Evolutionary conservation across 2,797 vertebrate species (phyloP), one percentile per base, ranked within the genome.

Genomic region (Melanotaenia parkinsoni): DNA sequence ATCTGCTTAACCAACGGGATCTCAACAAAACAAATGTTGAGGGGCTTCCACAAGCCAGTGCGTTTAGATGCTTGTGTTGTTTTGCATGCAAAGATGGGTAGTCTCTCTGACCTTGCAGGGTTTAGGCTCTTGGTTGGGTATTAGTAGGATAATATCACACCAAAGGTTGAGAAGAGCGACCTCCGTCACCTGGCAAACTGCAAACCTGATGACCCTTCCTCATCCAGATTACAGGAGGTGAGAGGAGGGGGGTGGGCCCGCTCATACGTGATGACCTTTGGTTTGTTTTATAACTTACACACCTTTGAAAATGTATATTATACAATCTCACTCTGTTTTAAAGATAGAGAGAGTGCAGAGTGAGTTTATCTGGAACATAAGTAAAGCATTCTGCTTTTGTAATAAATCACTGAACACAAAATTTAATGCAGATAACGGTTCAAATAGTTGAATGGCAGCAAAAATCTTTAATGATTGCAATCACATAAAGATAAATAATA

Each of bases 61-160:
- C 68, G 40, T 58, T 26, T 20, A 5, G 51, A 60, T 68, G 65
- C 60, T 63, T 43, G 58, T 50, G 53, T 18, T 0, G 80, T 58
- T 45, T 59, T 43, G 58, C 30, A 26, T 60, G 69, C 54, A 20
- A 71, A 69, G 70, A 84, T 71, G 71, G 61, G 38, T 28, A 40
- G 67, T 28, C 35, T 0, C 10, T 57, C 53, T 87, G 86, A 80
- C 88, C 83, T 86, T 77, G 66, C 22, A 70, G 77, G 80, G 76
- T 85, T 91, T 88, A 89, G 78, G 58, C 62, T 61, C 57, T 43
- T 56, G 63, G 47, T 79, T 32, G 18, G 66, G 83, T 71, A 84
- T 87, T 87, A 90, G 58, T 63, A 33, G 69, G 82, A 76, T 87
- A 81, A 83, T 80, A 70, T 87, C 77, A 79, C 58, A 68, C 60